Percentiles rank a stretch among this genome's conserved stretches.
These are phyloP conservation scores for Mamestra configurata DNA, from an alignment of 1,140 invertebrate genomes.

Conservation along the genomic window DNA sequence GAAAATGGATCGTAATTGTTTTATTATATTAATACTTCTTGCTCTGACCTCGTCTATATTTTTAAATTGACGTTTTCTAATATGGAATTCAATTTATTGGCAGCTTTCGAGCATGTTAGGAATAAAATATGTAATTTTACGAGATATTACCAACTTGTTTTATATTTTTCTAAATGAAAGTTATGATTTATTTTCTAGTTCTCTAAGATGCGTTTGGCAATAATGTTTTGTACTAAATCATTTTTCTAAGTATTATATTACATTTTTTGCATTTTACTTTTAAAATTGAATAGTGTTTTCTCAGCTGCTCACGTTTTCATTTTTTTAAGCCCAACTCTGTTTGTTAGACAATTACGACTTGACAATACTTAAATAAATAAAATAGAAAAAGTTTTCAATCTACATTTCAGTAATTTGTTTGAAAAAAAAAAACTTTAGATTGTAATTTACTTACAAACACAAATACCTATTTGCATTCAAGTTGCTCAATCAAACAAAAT, in stretches of 20 bases:
- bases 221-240: not conserved
- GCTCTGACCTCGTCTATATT: not conserved
- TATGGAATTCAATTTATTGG: slow-evolving; percentile 19
- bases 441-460: no score
- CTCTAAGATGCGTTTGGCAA: not conserved
- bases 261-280: not conserved
- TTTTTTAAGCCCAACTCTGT: not conserved
- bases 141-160: not conserved
- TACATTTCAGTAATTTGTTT: not conserved
- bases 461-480: no score
- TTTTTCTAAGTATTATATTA: not conserved
- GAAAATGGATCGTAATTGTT: slow-evolving; percentile 43
- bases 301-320: not conserved
- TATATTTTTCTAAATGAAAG: no score
- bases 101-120: not conserved
- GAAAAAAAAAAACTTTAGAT: no score
- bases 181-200: no score
- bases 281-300: not conserved
- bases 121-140: not conserved
- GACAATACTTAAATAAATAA: not conserved
- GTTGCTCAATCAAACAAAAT: no score
- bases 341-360: not conserved
- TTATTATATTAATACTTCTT: slow-evolving; percentile 36
- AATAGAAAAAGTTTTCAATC: not conserved
- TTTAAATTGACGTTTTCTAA: slow-evolving; percentile 32